Conservation (phyloP, 1,140 invertebrate species). For the Apis cerana region DNA sequence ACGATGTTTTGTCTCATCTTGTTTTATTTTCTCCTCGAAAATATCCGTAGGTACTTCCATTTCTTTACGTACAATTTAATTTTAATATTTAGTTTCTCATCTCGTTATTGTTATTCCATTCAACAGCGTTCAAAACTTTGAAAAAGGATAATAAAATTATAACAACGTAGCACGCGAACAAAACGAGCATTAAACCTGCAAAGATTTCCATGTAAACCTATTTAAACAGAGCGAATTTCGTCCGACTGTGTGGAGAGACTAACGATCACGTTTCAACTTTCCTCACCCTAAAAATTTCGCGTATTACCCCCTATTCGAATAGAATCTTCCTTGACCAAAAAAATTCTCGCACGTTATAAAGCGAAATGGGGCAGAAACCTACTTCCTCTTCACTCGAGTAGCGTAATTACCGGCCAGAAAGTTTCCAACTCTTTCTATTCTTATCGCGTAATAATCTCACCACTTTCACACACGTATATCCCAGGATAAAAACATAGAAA, state of each 20-base stretch:
- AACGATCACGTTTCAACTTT: not conserved
- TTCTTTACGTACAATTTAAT: not conserved
- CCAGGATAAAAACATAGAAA: too few relatives aligned
- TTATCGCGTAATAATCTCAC: not conserved
- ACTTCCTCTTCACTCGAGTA: not conserved
- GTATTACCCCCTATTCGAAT: not conserved
- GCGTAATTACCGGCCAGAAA: slow-evolving; percentile 9
- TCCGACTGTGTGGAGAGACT: not conserved
- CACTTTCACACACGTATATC: not conserved
- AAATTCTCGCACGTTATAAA: not conserved
- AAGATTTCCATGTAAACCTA: not conserved
- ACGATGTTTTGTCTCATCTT: not conserved
- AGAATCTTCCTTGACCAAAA: not conserved
- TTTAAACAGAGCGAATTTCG: not conserved
- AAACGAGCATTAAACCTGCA: not conserved
- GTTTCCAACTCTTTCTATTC: not conserved
- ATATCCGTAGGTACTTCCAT: not conserved
- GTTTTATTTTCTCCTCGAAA: not conserved
- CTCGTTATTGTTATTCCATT: not conserved
- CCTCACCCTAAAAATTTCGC: not conserved
- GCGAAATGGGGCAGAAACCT: not conserved
- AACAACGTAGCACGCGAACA: not conserved
- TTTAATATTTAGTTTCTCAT: not conserved
- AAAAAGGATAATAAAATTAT: not conserved
- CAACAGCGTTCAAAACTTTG: not conserved